A percentile compares a stretch with the other conserved stretches of the same genome.
Conservation (phyloP, 1,140 invertebrate species). For the Wasmannia auropunctata region DNA sequence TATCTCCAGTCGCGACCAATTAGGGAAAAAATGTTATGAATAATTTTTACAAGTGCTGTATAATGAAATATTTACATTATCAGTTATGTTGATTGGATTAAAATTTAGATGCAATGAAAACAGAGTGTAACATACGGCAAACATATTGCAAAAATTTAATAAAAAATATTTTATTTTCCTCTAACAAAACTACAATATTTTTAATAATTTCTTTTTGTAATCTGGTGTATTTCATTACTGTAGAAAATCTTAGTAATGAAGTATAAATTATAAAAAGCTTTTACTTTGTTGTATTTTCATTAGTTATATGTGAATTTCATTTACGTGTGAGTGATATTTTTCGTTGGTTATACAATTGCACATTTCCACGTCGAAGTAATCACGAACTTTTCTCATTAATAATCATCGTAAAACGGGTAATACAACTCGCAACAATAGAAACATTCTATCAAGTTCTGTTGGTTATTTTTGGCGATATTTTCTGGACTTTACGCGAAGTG, state of each 20-base stretch:
- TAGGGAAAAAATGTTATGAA: background rate
- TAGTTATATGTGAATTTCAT: background rate
- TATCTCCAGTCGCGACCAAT: background rate
- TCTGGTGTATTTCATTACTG: background rate
- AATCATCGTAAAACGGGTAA: background rate
- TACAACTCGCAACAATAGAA: background rate
- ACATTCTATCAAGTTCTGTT: background rate
- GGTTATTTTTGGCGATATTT: background rate
- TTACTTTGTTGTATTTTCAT: constrained; percentile 17
- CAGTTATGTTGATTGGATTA: constrained; percentile 2
- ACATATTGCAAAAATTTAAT: background rate
- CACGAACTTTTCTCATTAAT: background rate
- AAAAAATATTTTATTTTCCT: background rate
- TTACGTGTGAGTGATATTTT: background rate
- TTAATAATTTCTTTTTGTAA: background rate
- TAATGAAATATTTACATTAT: background rate
- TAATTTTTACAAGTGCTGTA: background rate
- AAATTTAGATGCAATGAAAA: constrained; percentile 25
- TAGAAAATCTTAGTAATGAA: background rate
- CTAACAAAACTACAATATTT: background rate
- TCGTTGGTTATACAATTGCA: background rate
- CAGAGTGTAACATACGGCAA: background rate
- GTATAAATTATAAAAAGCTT: background rate
- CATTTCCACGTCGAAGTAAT: background rate
- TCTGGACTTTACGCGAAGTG: background rate